phyloP scores from a whole-genome alignment of 2,113 vertebrate genomes.

The Psittacus erithacus region DNA sequence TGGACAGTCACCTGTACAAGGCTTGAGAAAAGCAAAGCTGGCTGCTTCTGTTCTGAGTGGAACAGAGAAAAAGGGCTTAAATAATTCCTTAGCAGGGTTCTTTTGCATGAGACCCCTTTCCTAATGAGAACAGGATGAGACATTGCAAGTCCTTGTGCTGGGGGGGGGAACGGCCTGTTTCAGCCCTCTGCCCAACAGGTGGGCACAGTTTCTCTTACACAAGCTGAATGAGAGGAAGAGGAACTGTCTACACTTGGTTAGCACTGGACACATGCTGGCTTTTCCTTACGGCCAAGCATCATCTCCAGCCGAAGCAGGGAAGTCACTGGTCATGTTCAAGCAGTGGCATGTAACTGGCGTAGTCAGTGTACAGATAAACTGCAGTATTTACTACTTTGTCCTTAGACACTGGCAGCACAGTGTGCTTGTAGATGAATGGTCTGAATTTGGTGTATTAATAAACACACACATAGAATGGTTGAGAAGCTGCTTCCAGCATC shows the following conservation, averaged over 20 bases:
- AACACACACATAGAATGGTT: accelerated
- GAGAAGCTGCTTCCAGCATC: background rate
- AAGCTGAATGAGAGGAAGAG: background rate
- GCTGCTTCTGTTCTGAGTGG: background rate
- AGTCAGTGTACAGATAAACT: background rate
- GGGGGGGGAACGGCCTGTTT: background rate
- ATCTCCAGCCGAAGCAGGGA: background rate
- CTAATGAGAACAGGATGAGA: background rate
- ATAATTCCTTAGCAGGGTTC: background rate
- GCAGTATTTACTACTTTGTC: background rate
- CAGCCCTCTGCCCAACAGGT: background rate
- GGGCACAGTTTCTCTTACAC: background rate
- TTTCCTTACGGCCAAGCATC: background rate
- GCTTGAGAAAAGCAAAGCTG: background rate
- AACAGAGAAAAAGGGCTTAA: background rate
- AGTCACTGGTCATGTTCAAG: background rate
- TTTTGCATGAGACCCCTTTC: accelerated
- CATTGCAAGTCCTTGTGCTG: background rate
- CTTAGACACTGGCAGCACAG: background rate
- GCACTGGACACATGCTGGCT: accelerated
- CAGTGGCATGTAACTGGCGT: background rate
- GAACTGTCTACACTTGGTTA: background rate
- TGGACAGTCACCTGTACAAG: background rate
- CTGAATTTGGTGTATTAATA: background rate
- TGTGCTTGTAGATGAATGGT: accelerated